Evolutionary conservation across 2,797 vertebrate genomes (phyloP).

Genomic region (Allobates femoralis): DNA sequence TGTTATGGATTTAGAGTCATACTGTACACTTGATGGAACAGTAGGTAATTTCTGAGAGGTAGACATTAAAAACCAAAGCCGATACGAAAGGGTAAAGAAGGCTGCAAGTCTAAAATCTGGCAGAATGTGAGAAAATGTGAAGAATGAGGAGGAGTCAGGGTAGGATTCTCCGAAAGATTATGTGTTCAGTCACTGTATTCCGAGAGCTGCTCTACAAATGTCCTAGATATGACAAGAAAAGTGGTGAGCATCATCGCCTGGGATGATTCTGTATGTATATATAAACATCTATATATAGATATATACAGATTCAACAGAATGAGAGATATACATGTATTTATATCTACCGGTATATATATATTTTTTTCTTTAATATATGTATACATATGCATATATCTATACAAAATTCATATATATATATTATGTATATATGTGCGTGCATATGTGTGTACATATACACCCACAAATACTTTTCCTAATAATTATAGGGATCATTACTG

Average conservation of each 20-base stretch:
- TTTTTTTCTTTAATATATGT: neutral
- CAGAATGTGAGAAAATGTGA: neutral
- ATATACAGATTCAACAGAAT: neutral
- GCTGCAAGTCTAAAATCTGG: neutral
- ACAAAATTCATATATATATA: no score
- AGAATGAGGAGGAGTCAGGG: constrained; percentile 16
- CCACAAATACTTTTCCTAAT: no score
- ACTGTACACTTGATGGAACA: neutral
- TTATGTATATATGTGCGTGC: no score
- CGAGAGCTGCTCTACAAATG: constrained; percentile 7
- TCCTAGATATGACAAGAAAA: constrained; percentile 13
- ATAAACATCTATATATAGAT: neutral
- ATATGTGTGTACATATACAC: no score
- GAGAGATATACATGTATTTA: neutral
- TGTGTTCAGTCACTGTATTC: neutral
- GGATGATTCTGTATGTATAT: constrained; percentile 17
- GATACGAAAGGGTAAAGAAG: neutral
- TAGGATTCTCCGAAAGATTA: neutral
- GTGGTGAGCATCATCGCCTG: neutral
- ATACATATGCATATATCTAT: no score
- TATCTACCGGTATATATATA: neutral
- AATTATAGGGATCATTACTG: no score
- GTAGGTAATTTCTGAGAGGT: neutral
- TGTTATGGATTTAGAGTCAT: neutral
- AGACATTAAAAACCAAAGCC: neutral